Percentiles rank a stretch among this genome's conserved stretches.
These are phyloP conservation scores for Pentalonia nigronervosa DNA, from an alignment of 1,140 invertebrate species.

Conservation along the genomic window DNA sequence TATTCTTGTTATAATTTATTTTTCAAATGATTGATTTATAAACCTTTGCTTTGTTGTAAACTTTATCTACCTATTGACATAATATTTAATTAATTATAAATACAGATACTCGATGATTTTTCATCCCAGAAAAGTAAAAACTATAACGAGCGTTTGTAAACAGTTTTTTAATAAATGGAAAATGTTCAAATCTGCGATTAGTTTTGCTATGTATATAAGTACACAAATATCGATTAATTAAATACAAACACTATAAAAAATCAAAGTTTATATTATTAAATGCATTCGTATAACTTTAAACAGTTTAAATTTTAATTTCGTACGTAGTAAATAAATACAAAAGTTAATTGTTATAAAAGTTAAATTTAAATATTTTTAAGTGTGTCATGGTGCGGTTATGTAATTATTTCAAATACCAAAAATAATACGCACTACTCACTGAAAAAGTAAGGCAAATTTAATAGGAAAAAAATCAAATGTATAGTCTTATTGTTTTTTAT, in stretches of 20 bases:
- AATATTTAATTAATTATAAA: slow-evolving; percentile 12
- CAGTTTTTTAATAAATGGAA: not conserved
- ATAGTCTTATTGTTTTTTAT: slow-evolving; percentile 3
- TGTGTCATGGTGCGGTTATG: not conserved
- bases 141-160: not conserved
- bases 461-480: slow-evolving; percentile 9
- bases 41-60: not conserved
- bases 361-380: slow-evolving; percentile 9
- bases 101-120: not conserved
- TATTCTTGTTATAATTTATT: not conserved
- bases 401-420: not conserved
- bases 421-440: not conserved
- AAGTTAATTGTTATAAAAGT: not conserved
- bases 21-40: not conserved
- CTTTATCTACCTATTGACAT: not conserved
- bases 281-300: not conserved
- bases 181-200: not conserved
- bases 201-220: not conserved
- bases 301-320: not conserved
- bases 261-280: not conserved
- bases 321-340: not conserved
- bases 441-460: not conserved
- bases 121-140: not conserved
- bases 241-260: not conserved
- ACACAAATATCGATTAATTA: not conserved